Evolutionary conservation across 2,113 vertebrate genomes (phyloP), one percentile per base, ranked within the genome.

Genomic region (Anolis carolinensis): DNA sequence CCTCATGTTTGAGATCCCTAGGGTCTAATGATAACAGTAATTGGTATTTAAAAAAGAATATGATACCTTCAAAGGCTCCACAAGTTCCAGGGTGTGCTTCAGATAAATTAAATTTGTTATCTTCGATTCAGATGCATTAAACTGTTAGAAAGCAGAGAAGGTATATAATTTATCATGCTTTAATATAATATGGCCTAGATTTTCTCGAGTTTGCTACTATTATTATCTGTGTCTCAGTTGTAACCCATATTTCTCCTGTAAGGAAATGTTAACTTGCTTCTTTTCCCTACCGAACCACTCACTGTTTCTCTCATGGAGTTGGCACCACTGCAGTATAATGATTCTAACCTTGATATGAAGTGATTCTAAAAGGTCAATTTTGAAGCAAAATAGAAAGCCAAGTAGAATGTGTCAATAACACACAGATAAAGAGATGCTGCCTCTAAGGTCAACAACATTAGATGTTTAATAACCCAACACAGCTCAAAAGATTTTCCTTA

Each of bases 21-120:
- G n/a, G 7, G 23, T 21, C 63, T 77, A 62, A 72, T 72, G 7
- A 86, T 74, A 73, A 86, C 5, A 32, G 10, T 32, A 74, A 67
- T 48, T 34, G 36, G 20, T 2, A 65, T 73, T 62, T 81, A 81
- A 14, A 81, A 34, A 63, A 13, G 13, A 32, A 18, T 81, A 48
- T 34, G 9, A 85, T 93, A 99, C 98, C 97, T 97, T 98, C 88
- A 99, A 94, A 88, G 97, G 96, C 76, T 98, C 97, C 90, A 99
- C 97, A 89, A 98, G 95, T 92, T 99, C 98, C 88, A 99, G 93
- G 0, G 97, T 98, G 94, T 99, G 98, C 92, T 99, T 99, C 91
- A 99, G 92, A 92, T 98, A 98, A 93, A 99, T 99, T 89, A 98
- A 92, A 91, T 99, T 98, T n/a, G 96, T 97, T 95, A 99, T 99